These are phyloP conservation scores for Tautogolabrus adspersus DNA, from an alignment of 2,113 vertebrate genomes.

Conservation along the genomic window DNA sequence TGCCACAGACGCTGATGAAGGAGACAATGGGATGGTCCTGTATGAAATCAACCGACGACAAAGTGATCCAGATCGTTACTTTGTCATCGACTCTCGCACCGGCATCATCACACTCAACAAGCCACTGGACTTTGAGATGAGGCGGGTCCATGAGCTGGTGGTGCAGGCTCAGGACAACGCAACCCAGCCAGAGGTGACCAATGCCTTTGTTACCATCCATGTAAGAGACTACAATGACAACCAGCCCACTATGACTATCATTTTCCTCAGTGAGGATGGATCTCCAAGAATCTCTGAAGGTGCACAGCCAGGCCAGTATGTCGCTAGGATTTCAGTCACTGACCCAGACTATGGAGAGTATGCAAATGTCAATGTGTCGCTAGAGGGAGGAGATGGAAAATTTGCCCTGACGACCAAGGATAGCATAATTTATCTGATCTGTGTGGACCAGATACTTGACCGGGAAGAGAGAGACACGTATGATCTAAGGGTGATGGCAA, in stretches of 20 bases:
- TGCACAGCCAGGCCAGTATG: conserved; percentile 94
- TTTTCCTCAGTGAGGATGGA: conserved; percentile 97
- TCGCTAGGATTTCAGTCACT: conserved; percentile 96
- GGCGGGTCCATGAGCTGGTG: conserved; percentile 95
- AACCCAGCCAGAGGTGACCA: conserved; percentile 93
- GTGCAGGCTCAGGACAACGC: conserved; percentile 95
- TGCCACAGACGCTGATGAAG: conserved; percentile 92
- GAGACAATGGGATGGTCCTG: conserved; percentile 92
- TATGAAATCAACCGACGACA: conserved; percentile 97
- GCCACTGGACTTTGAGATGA: conserved; percentile 93
- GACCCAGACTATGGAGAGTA: conserved; percentile 98
- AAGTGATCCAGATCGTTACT: conserved; percentile 93
- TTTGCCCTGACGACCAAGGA: conserved; percentile 98
- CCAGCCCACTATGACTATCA: conserved; percentile 99
- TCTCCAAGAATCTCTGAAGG: conserved; percentile 95
- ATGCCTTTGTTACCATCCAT: conserved; percentile 96
- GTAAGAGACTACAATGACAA: conserved; percentile 98
- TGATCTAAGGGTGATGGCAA: conserved; percentile 92
- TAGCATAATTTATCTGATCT: conserved; percentile 97
- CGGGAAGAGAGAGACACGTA: conserved; percentile 95
- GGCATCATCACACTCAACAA: conserved; percentile 94
- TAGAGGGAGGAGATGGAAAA: conserved; percentile 97
- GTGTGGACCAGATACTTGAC: conserved; percentile 94
- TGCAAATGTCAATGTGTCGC: conserved; percentile 95
- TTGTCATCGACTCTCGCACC: conserved; percentile 89